A percentile compares a stretch with the other conserved stretches of the same genome.
phyloP scores from a whole-genome alignment of 2,888 invertebrate species.

The Romanomermis culicivorax region DNA sequence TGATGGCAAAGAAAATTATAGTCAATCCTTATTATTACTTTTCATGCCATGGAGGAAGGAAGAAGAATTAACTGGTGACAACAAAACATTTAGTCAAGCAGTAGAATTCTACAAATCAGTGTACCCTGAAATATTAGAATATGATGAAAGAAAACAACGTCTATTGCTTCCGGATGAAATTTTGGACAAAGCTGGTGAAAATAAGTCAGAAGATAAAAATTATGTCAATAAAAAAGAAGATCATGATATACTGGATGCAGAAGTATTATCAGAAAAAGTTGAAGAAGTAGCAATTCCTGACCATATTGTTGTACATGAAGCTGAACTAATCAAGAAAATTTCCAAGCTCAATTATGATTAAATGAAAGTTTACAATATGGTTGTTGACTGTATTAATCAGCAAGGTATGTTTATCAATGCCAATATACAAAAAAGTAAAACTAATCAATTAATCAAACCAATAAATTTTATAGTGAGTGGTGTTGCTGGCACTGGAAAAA shows the following conservation, averaged over 20 bases:
- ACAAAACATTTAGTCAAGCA: not conserved
- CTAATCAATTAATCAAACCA: too few relatives aligned
- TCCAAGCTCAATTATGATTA: too few relatives aligned
- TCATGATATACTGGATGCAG: too few relatives aligned
- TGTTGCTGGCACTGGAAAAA: not conserved
- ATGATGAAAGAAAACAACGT: not conserved
- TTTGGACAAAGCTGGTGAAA: not conserved
- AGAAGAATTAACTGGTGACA: not conserved
- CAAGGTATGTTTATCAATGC: too few relatives aligned
- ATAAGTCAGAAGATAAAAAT: not conserved
- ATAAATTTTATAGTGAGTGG: not conserved
- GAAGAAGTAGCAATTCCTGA: too few relatives aligned
- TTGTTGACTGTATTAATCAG: too few relatives aligned
- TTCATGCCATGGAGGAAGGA: not conserved
- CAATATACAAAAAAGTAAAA: too few relatives aligned
- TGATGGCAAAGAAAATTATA: not conserved
- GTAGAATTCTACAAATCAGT: not conserved
- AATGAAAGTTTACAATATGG: too few relatives aligned
- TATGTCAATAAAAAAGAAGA: not conserved
- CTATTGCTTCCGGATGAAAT: not conserved
- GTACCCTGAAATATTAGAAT: not conserved
- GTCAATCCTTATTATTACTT: not conserved
- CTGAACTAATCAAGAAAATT: too few relatives aligned
- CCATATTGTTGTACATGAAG: too few relatives aligned
- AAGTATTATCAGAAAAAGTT: too few relatives aligned